phyloP scores from a whole-genome alignment of 1,140 invertebrate genomes.

The Ooceraea biroi region DNA sequence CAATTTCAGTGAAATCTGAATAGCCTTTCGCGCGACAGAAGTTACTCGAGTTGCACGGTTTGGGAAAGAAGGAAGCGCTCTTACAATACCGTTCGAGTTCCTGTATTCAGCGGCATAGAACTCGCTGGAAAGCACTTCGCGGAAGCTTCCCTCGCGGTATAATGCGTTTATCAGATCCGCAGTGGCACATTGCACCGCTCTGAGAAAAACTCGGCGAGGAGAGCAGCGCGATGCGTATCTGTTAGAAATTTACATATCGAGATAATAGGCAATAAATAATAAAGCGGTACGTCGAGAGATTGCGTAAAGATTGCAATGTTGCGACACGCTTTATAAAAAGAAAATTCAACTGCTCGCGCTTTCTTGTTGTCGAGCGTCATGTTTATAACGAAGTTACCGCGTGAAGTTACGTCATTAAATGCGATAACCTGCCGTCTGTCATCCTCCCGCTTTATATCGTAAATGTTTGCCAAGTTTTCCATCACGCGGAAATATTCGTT shows the following conservation, averaged over 20 bases:
- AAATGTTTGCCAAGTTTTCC: not conserved
- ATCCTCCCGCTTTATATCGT: not conserved
- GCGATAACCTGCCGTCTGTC: conserved; percentile 14
- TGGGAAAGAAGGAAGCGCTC: conserved; percentile 55
- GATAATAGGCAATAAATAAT: not conserved
- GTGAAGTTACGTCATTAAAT: conserved; percentile 11
- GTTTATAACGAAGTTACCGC: not conserved
- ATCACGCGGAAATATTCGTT: not conserved
- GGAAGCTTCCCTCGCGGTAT: conserved; percentile 69
- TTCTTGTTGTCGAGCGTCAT: not conserved
- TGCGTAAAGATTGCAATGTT: conserved; percentile 1
- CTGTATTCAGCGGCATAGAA: conserved; percentile 63
- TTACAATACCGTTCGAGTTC: conserved; percentile 66
- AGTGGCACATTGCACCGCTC: conserved; percentile 35
- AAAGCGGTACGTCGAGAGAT: not conserved
- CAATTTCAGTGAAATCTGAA: not conserved
- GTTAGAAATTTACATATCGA: conserved; percentile 6
- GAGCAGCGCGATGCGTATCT: conserved; percentile 22
- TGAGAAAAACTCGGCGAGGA: conserved; percentile 45
- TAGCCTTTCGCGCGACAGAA: conserved; percentile 11
- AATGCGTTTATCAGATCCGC: conserved; percentile 70
- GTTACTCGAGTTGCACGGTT: not conserved
- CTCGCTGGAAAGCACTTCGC: conserved; percentile 70
- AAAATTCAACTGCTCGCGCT: not conserved
- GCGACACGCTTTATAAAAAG: not conserved